Conservation (phyloP, 2,797 vertebrate genomes). For the Gadopsis marmoratus region DNA sequence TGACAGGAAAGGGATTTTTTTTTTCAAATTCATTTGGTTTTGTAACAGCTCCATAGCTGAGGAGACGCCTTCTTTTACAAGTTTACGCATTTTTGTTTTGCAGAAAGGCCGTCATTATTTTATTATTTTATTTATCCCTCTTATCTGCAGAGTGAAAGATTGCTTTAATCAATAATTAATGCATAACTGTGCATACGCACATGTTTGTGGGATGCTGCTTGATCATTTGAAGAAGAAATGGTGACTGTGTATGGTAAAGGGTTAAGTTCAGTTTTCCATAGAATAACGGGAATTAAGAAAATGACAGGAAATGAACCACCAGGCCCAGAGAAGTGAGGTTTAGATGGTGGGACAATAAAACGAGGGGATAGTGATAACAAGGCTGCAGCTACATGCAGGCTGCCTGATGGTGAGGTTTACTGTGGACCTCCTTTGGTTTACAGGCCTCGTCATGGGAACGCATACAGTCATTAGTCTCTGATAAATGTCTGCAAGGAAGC, state of each 20-base stretch:
- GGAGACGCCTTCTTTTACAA: constrained; percentile 30
- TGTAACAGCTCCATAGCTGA: constrained; percentile 24
- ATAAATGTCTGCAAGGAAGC: constrained; percentile 53
- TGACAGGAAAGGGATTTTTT: constrained; percentile 24
- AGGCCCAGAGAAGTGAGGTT: constrained; percentile 41
- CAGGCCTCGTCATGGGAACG: constrained; percentile 56
- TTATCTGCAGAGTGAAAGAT: constrained; percentile 24
- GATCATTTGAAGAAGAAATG: constrained; percentile 8
- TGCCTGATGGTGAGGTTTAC: constrained; percentile 56
- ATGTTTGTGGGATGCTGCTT: constrained; percentile 3
- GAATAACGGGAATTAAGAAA: constrained; percentile 49
- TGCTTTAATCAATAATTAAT: constrained; percentile 23
- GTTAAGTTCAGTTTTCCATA: constrained; percentile 28
- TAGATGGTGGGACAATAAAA: constrained; percentile 60
- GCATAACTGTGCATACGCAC: background rate
- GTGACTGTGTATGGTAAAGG: constrained; percentile 5
- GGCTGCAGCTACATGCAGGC: constrained; percentile 57
- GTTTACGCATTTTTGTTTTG: constrained; percentile 20
- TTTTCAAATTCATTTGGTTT: constrained; percentile 46
- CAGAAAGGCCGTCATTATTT: constrained; percentile 20
- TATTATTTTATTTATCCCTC: constrained; percentile 31
- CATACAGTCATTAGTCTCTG: constrained; percentile 64
- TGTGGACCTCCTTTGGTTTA: constrained; percentile 56
- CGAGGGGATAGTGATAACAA: constrained; percentile 57
- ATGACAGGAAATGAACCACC: constrained; percentile 57